A percentile compares a stretch with the other conserved stretches of the same genome.
Evolutionary conservation across 2,888 invertebrate genomes (phyloP).

Genomic region (Leptinotarsa peninsularis): DNA sequence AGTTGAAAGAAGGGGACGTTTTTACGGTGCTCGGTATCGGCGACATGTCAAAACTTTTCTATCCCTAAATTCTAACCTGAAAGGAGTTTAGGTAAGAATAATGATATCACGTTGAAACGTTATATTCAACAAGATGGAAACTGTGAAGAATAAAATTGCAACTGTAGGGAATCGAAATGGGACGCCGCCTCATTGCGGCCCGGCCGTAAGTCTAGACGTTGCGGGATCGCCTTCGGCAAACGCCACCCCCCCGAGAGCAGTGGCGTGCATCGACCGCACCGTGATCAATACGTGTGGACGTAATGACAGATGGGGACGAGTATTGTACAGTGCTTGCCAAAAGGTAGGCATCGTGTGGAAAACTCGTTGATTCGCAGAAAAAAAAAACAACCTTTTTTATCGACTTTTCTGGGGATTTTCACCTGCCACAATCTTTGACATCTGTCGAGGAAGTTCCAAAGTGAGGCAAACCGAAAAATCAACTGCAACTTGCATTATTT

Average conservation of each 20-base stretch:
- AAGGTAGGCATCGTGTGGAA: too few relatives aligned
- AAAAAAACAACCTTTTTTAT: too few relatives aligned
- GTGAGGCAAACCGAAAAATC: too few relatives aligned
- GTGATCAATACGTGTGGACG: slow-evolving; percentile 2
- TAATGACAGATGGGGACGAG: slow-evolving; percentile 2
- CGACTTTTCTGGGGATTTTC: too few relatives aligned
- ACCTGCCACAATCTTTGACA: too few relatives aligned
- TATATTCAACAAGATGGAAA: not conserved
- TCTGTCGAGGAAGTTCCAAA: too few relatives aligned
- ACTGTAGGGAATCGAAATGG: too few relatives aligned
- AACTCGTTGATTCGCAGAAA: too few relatives aligned
- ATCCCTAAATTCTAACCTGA: not conserved
- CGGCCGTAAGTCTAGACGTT: slow-evolving; percentile 49
- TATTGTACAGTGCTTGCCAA: too few relatives aligned
- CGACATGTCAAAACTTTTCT: not conserved
- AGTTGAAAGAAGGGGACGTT: not conserved
- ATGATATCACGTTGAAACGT: not conserved
- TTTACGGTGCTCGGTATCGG: not conserved
- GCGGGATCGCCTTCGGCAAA: slow-evolving; percentile 47
- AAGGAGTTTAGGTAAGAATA: not conserved
- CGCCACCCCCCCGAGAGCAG: slow-evolving; percentile 54
- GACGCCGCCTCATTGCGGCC: not conserved
- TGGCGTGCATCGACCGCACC: slow-evolving; percentile 48
- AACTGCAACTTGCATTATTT: too few relatives aligned
- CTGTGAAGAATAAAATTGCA: not conserved